phyloP scores from a whole-genome alignment of 2,888 invertebrate species.

The Dryobota labecula region DNA sequence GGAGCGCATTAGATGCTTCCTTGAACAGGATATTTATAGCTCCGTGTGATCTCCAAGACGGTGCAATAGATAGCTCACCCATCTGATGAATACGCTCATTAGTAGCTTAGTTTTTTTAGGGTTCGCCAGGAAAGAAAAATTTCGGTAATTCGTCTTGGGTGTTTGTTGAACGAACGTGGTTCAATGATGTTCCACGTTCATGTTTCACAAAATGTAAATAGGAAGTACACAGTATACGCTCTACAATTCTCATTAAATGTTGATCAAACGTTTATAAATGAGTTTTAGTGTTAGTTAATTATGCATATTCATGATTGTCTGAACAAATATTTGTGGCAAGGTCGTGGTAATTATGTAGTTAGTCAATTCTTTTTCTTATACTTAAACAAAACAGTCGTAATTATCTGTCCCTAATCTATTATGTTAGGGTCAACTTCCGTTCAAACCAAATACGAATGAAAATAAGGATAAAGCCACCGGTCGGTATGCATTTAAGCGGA shows the following conservation, averaged over 20 bases:
- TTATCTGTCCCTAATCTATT: not conserved
- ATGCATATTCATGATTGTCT: not conserved
- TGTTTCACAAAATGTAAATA: not conserved
- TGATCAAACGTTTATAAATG: conserved; percentile 3
- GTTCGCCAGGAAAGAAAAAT: not conserved
- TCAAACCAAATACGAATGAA: not conserved
- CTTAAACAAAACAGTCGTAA: not conserved
- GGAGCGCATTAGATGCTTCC: conserved; percentile 56
- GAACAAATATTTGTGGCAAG: conserved; percentile 15
- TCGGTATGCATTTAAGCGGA: too few relatives aligned
- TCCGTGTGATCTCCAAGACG: conserved; percentile 28
- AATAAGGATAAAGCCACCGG: too few relatives aligned
- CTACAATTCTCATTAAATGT: not conserved
- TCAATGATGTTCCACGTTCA: not conserved
- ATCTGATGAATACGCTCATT: conserved; percentile 45
- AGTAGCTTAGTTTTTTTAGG: conserved; percentile 24
- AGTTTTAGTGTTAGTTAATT: not conserved
- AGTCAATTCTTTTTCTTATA: not conserved
- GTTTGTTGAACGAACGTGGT: not conserved
- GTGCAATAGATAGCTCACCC: conserved; percentile 50
- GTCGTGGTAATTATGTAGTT: not conserved
- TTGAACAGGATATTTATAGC: conserved; percentile 59
- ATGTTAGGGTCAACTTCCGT: not conserved
- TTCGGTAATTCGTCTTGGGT: too few relatives aligned
- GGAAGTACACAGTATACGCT: not conserved